Base-by-base conservation (phyloP, 2,113 vertebrate genomes). In the Macrotus californicus region DNA sequence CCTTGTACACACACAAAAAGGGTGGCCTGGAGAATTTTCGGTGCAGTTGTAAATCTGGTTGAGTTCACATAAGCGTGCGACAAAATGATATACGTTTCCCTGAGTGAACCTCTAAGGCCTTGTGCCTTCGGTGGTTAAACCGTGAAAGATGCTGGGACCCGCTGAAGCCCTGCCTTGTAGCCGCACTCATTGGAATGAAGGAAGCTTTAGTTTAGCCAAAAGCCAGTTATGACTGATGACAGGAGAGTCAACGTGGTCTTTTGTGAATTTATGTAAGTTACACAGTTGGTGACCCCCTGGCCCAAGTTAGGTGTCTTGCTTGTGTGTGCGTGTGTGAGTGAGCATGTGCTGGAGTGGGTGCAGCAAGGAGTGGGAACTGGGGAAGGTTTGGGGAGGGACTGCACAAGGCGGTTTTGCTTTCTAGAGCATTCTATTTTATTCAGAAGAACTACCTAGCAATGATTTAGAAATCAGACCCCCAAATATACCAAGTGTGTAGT, bases 171-270 rank as follows among this genome's bases (percentile, higher is more conserved):
- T 21, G 5, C 11, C 34, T 93, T 85, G 50, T 84, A 18, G 67
- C 67, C 54, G 75, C 36, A 21, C 29, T 84, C 21, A 29, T 29
- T 70, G 72, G 82, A 54, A 92, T 43, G 34, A 89, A 85, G 29
- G 67, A 88, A 36, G 66, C 77, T 91, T 77, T 81, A n/a, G 50
- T 92, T 84, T 48, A 80, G 66, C 80, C 34, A 66, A 86, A 94
- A 69, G 22, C 41, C 82, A 79, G 52, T 88, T 50, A 3, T 21
- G 29, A 80, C 50, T 50, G 39, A 41, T 29, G 52, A 19, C 9
- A 76, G 64, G 56, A 46, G 89, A 82, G 70, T 18, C 66, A 89
- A 46, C 31, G 29, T 11, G 46, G n/a, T 46, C 72, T 86, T 34
- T 7, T 2, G 1, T 64, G 43, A 72, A 67, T 54, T 50, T 83